A percentile compares a stretch with the other conserved stretches of the same genome.
Conservation (phyloP, 2,113 vertebrate genomes). For the Menura novaehollandiae region DNA sequence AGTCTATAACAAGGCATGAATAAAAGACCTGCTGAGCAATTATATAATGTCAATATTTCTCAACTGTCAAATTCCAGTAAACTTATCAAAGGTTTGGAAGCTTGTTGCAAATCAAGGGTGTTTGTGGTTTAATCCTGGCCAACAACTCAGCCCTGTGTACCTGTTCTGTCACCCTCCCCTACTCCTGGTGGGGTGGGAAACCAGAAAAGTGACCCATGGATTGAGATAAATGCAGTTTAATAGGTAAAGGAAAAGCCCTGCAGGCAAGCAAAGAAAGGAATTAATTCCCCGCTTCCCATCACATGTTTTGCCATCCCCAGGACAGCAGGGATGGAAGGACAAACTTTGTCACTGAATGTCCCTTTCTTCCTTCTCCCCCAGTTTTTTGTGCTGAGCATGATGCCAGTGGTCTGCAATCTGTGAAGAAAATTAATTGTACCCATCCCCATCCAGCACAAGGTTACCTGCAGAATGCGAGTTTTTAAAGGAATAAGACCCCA, state of each 20-base stretch:
- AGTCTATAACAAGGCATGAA: not conserved
- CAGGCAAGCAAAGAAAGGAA: not conserved
- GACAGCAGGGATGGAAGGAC: not conserved
- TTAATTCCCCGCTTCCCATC: not conserved
- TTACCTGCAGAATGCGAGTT: not conserved
- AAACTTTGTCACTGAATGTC: not conserved
- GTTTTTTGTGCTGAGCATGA: not conserved
- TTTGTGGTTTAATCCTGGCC: not conserved
- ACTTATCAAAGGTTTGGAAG: not conserved
- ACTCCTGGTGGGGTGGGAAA: not conserved
- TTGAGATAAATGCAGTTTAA: not conserved
- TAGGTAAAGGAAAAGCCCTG: not conserved
- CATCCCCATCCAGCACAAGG: not conserved
- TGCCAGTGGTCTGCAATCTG: not conserved
- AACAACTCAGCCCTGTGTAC: not conserved
- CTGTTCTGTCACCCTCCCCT: not conserved
- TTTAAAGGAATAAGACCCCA: not conserved
- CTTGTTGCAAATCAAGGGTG: not conserved
- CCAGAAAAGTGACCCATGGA: not conserved
- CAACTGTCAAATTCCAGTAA: not conserved
- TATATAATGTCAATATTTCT: not conserved
- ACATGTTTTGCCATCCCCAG: not conserved
- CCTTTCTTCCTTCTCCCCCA: not conserved
- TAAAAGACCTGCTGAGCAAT: not conserved
- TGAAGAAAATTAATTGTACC: not conserved